Percentiles rank a stretch among this genome's conserved stretches.
phyloP scores from a whole-genome alignment of 2,888 invertebrate genomes.

The Macrosoma leucophasiata region DNA sequence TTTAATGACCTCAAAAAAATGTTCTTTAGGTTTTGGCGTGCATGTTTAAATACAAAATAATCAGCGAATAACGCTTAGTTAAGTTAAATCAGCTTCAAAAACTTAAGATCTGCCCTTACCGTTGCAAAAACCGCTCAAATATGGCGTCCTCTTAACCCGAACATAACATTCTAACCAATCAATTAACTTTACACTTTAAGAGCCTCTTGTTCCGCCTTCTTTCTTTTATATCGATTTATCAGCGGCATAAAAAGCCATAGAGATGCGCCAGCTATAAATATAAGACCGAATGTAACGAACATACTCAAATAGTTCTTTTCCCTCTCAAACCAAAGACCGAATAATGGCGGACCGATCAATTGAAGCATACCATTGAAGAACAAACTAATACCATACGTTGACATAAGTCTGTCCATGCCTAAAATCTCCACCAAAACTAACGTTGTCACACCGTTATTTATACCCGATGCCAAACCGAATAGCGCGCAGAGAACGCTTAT shows the following conservation, averaged over 20 bases:
- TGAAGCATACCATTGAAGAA: slow-evolving; percentile 90
- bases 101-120: too few species aligned
- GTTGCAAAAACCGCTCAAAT: too few species aligned
- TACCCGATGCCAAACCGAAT: slow-evolving; percentile 88
- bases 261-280: slow-evolving; percentile 82
- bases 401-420: slow-evolving; percentile 88
- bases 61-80: too few species aligned
- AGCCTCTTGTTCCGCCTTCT: slow-evolving; percentile 26
- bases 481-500: slow-evolving; percentile 83
- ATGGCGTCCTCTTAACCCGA: too few species aligned
- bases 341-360: slow-evolving; percentile 86
- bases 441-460: slow-evolving; percentile 90
- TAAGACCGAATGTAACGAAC: slow-evolving; percentile 84
- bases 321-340: slow-evolving; percentile 81
- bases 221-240: slow-evolving; percentile 66
- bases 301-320: slow-evolving; percentile 80
- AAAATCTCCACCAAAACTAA: slow-evolving; percentile 91
- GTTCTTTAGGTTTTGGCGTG: too few species aligned
- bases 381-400: slow-evolving; percentile 89
- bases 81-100: too few species aligned
- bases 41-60: too few species aligned
- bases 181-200: slow-evolving; percentile 13
- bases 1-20: too few species aligned
- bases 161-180: slow-evolving; percentile 1
- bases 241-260: slow-evolving; percentile 87